Conservation (phyloP, 2,888 invertebrate species). For the Ephialtes manifestator region DNA sequence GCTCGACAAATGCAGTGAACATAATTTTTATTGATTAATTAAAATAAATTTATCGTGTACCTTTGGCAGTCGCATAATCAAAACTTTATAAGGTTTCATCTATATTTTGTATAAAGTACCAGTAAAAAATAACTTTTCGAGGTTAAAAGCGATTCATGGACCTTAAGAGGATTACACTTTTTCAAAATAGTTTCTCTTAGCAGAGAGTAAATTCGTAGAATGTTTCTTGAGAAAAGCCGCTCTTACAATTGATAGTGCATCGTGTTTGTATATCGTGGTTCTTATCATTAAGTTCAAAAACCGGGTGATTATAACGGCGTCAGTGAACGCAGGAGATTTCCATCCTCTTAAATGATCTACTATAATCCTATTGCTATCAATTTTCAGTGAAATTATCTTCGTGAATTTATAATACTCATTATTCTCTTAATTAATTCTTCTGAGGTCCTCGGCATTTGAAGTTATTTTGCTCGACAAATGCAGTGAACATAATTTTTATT, state of each 20-base stretch:
- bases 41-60: background rate
- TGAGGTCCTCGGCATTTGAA: background rate
- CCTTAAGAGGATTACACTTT: too few species aligned
- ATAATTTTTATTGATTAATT: background rate
- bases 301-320: conserved; percentile 21
- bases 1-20: background rate
- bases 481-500: background rate
- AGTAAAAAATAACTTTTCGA: too few species aligned
- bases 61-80: background rate
- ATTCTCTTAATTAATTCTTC: background rate
- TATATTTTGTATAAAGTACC: background rate
- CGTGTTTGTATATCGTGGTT: conserved; percentile 18
- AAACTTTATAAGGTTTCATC: background rate
- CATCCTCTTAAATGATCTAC: background rate
- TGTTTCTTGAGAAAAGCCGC: background rate
- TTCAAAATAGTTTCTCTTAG: background rate
- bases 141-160: too few species aligned
- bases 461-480: background rate
- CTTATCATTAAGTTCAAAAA: background rate
- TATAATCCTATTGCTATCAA: background rate
- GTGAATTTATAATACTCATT: background rate
- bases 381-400: background rate
- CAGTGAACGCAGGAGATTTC: conserved; percentile 6
- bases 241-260: conserved; percentile 16
- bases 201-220: conserved; percentile 3